phyloP scores from a whole-genome alignment of 2,113 vertebrate species.

The Sardina pilchardus region DNA sequence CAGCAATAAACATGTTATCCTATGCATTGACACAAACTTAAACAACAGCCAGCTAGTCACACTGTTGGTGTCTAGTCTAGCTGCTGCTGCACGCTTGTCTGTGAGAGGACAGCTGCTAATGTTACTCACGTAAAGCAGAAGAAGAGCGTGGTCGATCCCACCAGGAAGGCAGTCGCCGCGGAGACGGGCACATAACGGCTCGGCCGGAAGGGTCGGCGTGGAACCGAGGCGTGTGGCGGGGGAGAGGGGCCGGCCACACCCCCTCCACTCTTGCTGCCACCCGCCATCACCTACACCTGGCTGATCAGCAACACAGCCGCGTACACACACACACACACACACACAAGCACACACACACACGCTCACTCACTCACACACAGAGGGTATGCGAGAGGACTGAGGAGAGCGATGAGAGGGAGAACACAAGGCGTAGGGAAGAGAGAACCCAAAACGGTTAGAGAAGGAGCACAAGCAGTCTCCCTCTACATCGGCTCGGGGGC shows the following conservation, averaged over 20 bases:
- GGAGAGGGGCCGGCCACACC: conserved; percentile 70
- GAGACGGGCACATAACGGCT: conserved; percentile 95
- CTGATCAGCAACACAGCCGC: neutral
- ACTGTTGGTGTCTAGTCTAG: neutral
- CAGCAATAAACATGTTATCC: too few species aligned
- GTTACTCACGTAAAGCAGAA: conserved; percentile 97
- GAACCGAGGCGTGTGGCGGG: conserved; percentile 65
- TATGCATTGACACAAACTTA: too few species aligned
- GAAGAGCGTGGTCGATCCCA: conserved; percentile 96
- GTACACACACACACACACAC: neutral
- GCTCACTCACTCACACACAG: too few species aligned
- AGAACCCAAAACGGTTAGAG: neutral
- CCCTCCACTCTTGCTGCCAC: conserved; percentile 66
- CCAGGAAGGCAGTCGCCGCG: conserved; percentile 92
- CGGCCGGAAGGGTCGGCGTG: conserved; percentile 79
- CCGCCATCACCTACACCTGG: conserved; percentile 67
- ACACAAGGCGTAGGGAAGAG: neutral
- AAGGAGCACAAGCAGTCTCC: neutral
- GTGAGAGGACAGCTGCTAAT: neutral
- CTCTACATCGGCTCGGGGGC: neutral
- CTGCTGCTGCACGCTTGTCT: neutral
- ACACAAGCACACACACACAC: neutral
- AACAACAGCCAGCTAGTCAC: too few species aligned
- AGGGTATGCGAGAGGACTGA: conserved; percentile 25
- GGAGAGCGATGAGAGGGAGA: neutral